These are phyloP conservation scores for Plebejus melissa DNA, from an alignment of 2,888 invertebrate genomes.

Conservation along the genomic window DNA sequence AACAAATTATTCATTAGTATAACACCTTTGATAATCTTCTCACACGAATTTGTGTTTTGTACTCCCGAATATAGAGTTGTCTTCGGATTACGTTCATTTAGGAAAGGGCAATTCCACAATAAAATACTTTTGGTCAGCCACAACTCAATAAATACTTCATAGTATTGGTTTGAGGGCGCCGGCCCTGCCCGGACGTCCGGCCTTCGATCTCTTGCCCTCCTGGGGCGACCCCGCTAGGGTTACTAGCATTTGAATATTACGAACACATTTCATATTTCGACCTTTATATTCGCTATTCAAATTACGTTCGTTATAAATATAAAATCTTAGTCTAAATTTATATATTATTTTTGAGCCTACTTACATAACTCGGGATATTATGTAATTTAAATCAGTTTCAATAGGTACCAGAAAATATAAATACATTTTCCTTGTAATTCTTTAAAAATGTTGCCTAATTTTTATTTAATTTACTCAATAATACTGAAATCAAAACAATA, in stretches of 20 bases:
- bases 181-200: conserved; percentile 72
- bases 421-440: no score
- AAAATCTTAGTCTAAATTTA: background rate
- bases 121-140: conserved; percentile 74
- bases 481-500: background rate
- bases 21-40: conserved; percentile 48
- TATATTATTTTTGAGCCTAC: background rate
- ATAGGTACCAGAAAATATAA: background rate
- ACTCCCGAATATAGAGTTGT: conserved; percentile 36
- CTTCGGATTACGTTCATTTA: conserved; percentile 39
- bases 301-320: background rate
- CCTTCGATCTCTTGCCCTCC: conserved; percentile 70
- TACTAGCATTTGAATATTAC: conserved; percentile 50
- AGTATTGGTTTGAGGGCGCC: conserved; percentile 71
- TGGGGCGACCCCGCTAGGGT: conserved; percentile 46
- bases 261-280: background rate
- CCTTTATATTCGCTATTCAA: background rate
- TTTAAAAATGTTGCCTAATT: no score
- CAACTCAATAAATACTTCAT: conserved; percentile 79
- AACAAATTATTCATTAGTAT: conserved; percentile 63
- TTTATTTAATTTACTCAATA: background rate
- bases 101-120: conserved; percentile 69
- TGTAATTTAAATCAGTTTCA: background rate
- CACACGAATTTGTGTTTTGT: conserved; percentile 41
- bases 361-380: background rate